phyloP scores from a whole-genome alignment of 2,888 invertebrate species.

The Abrostola tripartita region DNA sequence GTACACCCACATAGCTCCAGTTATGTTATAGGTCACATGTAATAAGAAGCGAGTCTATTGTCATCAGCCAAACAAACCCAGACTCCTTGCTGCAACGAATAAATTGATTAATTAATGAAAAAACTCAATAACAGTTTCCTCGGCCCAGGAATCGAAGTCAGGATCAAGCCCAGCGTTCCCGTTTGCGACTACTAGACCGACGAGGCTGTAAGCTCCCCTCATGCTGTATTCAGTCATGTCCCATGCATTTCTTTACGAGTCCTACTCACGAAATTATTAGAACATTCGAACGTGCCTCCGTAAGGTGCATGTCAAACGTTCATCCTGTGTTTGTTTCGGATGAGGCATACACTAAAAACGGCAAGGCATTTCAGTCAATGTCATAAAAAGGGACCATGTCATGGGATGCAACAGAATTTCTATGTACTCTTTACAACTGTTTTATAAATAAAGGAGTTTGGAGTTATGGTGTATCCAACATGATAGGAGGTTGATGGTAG shows the following conservation, averaged over 20 bases:
- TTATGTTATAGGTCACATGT: too few species aligned
- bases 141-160: background rate
- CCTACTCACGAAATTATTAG: slow-evolving; percentile 38
- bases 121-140: background rate
- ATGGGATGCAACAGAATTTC: background rate
- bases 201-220: slow-evolving; percentile 24
- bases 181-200: slow-evolving; percentile 24
- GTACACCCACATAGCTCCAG: too few species aligned
- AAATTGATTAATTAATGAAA: too few species aligned
- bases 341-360: background rate
- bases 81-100: too few species aligned
- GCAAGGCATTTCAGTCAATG: background rate
- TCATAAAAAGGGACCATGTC: background rate
- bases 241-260: slow-evolving; percentile 43
- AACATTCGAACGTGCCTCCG: slow-evolving; percentile 27
- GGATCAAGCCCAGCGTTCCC: background rate
- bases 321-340: slow-evolving; percentile 23
- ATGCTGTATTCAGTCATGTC: slow-evolving; percentile 50
- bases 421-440: too few species aligned
- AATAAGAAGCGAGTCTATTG: too few species aligned
- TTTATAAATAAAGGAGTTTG: too few species aligned
- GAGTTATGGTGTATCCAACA: too few species aligned
- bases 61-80: too few species aligned
- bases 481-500: too few species aligned
- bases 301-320: slow-evolving; percentile 47